Percentiles rank a stretch among this genome's conserved stretches.
phyloP scores from a whole-genome alignment of 2,888 invertebrate species.

The Spisula subtruncata region DNA sequence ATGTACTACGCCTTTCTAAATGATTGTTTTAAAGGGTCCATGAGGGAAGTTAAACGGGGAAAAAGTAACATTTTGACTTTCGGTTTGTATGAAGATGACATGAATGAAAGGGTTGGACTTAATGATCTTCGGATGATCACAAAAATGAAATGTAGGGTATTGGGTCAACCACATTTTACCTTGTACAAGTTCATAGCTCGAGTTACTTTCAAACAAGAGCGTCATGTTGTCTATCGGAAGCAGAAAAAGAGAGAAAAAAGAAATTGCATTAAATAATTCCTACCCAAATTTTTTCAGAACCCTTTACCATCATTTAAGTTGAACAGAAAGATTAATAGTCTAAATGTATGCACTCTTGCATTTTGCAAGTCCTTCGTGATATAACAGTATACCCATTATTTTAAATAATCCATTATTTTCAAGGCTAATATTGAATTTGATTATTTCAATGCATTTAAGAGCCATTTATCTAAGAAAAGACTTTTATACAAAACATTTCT shows the following conservation, averaged over 20 bases:
- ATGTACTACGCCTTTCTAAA: no score
- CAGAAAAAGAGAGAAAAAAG: slow-evolving; percentile 37
- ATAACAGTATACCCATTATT: no score
- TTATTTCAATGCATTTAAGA: no score
- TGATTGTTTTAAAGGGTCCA: no score
- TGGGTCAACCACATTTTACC: slow-evolving; percentile 67
- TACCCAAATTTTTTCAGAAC: background rate
- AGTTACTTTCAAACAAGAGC: slow-evolving; percentile 76
- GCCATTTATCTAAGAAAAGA: no score
- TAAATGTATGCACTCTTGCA: no score
- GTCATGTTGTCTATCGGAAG: slow-evolving; percentile 67
- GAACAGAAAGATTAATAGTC: no score
- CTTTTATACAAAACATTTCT: no score
- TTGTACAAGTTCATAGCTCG: slow-evolving; percentile 74
- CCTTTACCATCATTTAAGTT: no score
- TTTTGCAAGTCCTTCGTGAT: no score
- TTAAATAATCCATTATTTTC: no score
- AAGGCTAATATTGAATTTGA: no score
- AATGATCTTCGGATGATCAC: slow-evolving; percentile 6
- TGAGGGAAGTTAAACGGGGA: background rate
- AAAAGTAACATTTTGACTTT: background rate
- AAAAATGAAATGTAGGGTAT: slow-evolving; percentile 27
- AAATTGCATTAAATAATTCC: slow-evolving; percentile 28
- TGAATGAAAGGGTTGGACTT: slow-evolving; percentile 28
- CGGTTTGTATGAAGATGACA: slow-evolving; percentile 7